Evolutionary conservation across 1,140 invertebrate species (phyloP), one percentile per base, ranked within the genome.

Genomic region (Tetragnatha versicolor): DNA sequence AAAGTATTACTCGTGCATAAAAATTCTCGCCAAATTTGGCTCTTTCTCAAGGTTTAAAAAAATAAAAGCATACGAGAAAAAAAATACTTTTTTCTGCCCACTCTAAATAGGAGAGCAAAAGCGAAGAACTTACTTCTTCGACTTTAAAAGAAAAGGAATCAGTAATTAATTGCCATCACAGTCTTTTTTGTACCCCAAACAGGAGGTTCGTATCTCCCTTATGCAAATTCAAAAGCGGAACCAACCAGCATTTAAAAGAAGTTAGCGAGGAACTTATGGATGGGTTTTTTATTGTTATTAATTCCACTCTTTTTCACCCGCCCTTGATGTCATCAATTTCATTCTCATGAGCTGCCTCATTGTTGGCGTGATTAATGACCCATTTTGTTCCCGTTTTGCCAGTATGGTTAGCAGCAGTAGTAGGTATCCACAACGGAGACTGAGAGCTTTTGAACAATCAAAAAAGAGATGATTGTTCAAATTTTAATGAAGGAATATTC

Each of bases 191-290:
- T 7, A 3, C n/a, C n/a, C 12, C 25, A 53, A 42, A 33, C 2
- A 33, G 27, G 9, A 17, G n/a, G 58, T 39, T 22, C 31, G 58
- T 33, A 60, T 73, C 47, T 47, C 72, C 51, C 42, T 75, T 75
- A 75, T 75, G 58, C 72, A 75, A 75, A 75, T 75, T 49, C 72
- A 75, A 51, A 20, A 75, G 55, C 72, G 72, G 72, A 75, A 75
- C 72, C 72, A 75, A 75, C 55, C 42, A 42, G 72, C 58, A 75
- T 75, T 75, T 75, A 75, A 75, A 75, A 75, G 72, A 75, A 75
- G 55, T 63, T 49, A 61, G 72, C 55, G 49, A 75, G 60, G 51
- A 75, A 42, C 39, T 63, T 47, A 33, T 49, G 35, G 25, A 14
- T 12, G 25, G 2, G 22, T 75, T 63, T 75, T 75, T 75, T 63